Base-by-base conservation (phyloP, 2,797 vertebrate species). In the Xiphophorus birchmanni region DNA sequence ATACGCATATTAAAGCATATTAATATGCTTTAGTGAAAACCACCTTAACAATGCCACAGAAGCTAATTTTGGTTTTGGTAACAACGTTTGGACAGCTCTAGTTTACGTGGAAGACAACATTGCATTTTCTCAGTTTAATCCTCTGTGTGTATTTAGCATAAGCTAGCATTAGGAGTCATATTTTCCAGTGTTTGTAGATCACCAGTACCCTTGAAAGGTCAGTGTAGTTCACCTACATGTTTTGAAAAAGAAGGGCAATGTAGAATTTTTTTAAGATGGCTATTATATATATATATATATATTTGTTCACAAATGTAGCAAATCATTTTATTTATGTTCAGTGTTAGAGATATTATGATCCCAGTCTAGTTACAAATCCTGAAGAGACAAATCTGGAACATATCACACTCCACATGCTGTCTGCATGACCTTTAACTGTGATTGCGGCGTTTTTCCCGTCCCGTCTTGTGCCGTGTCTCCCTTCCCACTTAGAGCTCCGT, bases 321-420 rank as follows among this genome's bases (percentile, higher is more conserved):
- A 47, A 29, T 45, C 26, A 2, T 72, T 17, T 63, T 87, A 89
- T 91, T 90, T 88, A 88, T 89, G 80, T 72, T 84, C 88, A 87
- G 91, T 88, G 93, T 94, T 92, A 92, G 92, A 92, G 87, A 73
- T 91, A 84, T 77, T 87, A 91, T 88, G 91, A 93, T 91, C 90
- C 80, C 83, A 73, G 83, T 86, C 81, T 87, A 85, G 91, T 93
- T 93, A 92, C 88, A 86, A 89, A 87, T 88, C 82, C 75, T 86
- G 86, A 90, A 2, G 84, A 86, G 82, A 71, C 4, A 80, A 90
- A 85, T 80, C 82, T n/a, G n/a, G 79, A 88, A 89, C 90, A 86
- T 82, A 87, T 84, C 80, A 80, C 75, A 80, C 81, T 86, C 87
- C 78, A 79, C 29, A 78, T 86, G 81, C 87, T 56, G 3, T 81